A percentile compares a stretch with the other conserved stretches of the same genome.
Evolutionary conservation across 2,888 invertebrate genomes (phyloP).

Genomic region (Athetis lepigone): DNA sequence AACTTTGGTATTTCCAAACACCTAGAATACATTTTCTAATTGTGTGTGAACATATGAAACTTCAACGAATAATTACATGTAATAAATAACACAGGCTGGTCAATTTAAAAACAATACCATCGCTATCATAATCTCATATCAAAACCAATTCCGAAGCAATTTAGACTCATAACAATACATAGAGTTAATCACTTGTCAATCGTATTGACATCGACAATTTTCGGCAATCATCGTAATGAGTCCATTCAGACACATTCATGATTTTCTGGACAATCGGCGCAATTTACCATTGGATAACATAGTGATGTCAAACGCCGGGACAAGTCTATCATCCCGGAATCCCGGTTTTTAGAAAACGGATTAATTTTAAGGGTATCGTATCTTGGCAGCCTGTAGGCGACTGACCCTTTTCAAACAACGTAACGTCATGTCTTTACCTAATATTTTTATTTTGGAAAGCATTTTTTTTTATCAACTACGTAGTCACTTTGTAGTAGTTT

Average conservation of each 20-base stretch:
- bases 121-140: conserved; percentile 6
- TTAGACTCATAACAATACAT: conserved; percentile 10
- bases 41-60: no score
- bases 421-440: conserved; percentile 35
- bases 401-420: conserved; percentile 58
- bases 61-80: neutral
- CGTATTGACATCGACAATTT: conserved; percentile 8
- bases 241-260: conserved; percentile 41
- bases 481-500: conserved; percentile 32
- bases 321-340: conserved; percentile 37
- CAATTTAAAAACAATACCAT: conserved; percentile 26
- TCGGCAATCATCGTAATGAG: conserved; percentile 34
- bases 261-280: conserved; percentile 44
- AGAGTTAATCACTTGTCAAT: conserved; percentile 27
- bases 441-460: conserved; percentile 45
- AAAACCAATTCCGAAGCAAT: conserved; percentile 25
- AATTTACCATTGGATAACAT: conserved; percentile 44
- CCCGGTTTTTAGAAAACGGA: conserved; percentile 42
- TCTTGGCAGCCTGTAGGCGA: conserved; percentile 26
- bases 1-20: no score
- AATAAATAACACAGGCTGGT: neutral
- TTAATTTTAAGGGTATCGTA: conserved; percentile 56
- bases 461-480: conserved; percentile 26
- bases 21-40: no score
- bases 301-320: conserved; percentile 50